These are phyloP conservation scores for Cryptocephalus primarius DNA, from an alignment of 2,888 invertebrate species.

Conservation along the genomic window DNA sequence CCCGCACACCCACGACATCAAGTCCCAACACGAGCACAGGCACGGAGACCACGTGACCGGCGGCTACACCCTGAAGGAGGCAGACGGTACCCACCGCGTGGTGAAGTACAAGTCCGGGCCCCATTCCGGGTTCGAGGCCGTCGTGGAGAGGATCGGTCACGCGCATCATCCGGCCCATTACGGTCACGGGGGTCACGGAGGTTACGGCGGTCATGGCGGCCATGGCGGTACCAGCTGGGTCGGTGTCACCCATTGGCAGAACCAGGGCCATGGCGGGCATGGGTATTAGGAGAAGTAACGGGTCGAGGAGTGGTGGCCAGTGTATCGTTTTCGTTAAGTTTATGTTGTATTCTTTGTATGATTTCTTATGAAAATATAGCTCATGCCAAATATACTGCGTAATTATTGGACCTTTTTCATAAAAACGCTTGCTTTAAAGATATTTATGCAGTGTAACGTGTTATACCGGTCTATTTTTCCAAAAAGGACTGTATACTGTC, in stretches of 20 bases:
- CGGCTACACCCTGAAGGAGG: slow-evolving; percentile 30
- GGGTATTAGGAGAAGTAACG: background rate
- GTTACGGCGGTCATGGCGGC: background rate
- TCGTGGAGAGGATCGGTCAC: slow-evolving; percentile 19
- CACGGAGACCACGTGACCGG: slow-evolving; percentile 32
- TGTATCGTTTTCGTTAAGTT: no score
- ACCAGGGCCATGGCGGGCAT: slow-evolving; percentile 7
- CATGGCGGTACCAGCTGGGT: slow-evolving; percentile 18
- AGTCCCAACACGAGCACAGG: slow-evolving; percentile 32
- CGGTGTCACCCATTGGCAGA: slow-evolving; percentile 19
- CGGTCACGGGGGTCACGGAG: slow-evolving; percentile 10
- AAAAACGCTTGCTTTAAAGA: no score
- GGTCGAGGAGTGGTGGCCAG: no score
- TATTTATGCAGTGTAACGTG: no score
- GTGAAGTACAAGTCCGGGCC: slow-evolving; percentile 27
- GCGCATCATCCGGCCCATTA: slow-evolving; percentile 22
- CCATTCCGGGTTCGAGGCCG: slow-evolving; percentile 20
- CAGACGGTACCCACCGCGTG: slow-evolving; percentile 33
- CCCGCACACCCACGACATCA: slow-evolving; percentile 32
- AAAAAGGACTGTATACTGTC: no score
- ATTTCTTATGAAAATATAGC: no score
- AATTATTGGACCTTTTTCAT: no score
- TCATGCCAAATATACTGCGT: no score
- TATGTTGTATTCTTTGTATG: no score
- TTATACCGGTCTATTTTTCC: no score